Evolutionary conservation across 1,140 invertebrate genomes (phyloP), one percentile per base, ranked within the genome.

Genomic region (Drosophila takahashii): DNA sequence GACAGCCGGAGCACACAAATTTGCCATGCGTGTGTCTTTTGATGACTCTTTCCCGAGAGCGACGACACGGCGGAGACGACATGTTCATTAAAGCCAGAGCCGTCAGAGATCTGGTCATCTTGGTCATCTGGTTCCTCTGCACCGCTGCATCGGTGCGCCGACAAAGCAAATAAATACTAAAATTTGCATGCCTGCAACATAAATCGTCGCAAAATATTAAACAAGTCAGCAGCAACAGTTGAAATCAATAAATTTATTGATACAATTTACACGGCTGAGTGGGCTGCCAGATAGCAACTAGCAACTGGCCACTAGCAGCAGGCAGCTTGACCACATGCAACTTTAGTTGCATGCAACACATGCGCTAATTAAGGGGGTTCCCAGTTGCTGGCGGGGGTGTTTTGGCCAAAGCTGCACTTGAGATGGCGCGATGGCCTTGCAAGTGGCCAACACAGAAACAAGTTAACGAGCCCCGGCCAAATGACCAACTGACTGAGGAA

Each of bases 231-330:
- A 67, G 86, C 84, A 89, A 90, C 84, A 89, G 85, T 89, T 89
- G 86, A 90, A 89, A 89, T 89, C 86, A 89, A 89, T 89, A 89
- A 89, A 89, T 89, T 89, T 89, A 89, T 89, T 87, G 84, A 89
- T 89, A 87, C 84, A 83, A 81, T 86, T 86, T 86, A 81, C 66
- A 86, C 61, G 73, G 72, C 47, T 48, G 71, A 76, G 72, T 66
- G 52, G 72, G 15, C 58, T 27, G 37, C 42, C 18, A 71, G 53
- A 57, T 71, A 48, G 58, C 60, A 8, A 32, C 29, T 32, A 9
- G 29, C 29, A 32, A 32, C 29, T 32, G 29, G 29, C 27, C 5
- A 29, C 27, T 6, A 5, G 29, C 29, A 32, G 9, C 29, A 2
- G 9, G 29, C 29, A 32, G 9, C 29, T 9, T 61, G 42, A 29